Conservation (phyloP, 2,113 vertebrate species). For the Macquaria australasica region DNA sequence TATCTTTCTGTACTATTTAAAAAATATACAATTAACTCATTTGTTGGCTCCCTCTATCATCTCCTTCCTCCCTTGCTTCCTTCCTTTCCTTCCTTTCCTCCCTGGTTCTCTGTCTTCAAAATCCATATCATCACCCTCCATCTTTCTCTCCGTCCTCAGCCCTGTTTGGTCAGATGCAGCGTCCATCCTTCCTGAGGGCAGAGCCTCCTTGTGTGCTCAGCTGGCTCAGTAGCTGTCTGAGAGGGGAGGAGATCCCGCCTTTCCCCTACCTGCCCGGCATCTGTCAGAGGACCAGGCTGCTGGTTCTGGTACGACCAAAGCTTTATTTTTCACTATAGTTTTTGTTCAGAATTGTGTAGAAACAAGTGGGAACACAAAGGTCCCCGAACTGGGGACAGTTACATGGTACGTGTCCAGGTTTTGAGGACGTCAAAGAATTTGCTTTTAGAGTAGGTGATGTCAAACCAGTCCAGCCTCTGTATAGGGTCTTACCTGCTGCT, state of each 20-base stretch:
- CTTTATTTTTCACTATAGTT: neutral
- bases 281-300: conserved; percentile 93
- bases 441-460: neutral
- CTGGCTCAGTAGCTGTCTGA: conserved; percentile 94
- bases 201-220: conserved; percentile 94
- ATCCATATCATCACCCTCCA: neutral
- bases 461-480: neutral
- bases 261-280: conserved; percentile 93
- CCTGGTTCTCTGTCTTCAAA: neutral
- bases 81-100: neutral
- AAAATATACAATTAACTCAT: neutral
- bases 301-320: conserved; percentile 89
- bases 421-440: too few relatives aligned
- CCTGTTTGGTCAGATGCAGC: conserved; percentile 91
- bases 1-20: neutral
- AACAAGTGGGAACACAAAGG: neutral
- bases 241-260: conserved; percentile 86
- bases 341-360: neutral
- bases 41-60: neutral
- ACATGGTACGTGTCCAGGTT: neutral
- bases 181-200: conserved; percentile 88
- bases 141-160: conserved; percentile 73
- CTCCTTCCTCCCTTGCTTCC: too few relatives aligned
- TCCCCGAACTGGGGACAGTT: neutral
- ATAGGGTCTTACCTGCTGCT: neutral